These are phyloP conservation scores for Nothobranchius kuhntae DNA, from an alignment of 2,113 vertebrate species.

Conservation along the genomic window DNA sequence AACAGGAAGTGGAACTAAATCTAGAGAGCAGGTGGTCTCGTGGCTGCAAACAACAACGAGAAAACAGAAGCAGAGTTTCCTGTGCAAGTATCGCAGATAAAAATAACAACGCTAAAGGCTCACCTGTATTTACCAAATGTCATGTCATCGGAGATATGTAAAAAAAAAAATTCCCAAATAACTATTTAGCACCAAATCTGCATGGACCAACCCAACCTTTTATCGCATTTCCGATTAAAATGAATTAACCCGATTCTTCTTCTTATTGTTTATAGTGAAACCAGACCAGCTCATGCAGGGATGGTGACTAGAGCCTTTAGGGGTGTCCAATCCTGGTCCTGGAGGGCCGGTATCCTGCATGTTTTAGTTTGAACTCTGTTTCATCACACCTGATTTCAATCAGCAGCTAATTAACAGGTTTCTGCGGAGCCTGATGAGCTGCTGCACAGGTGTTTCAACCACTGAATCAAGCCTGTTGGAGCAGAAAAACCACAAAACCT, in stretches of 20 bases:
- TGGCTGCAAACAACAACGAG: background rate
- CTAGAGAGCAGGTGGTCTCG: background rate
- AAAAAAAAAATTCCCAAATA: background rate
- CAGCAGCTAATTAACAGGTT: too few relatives aligned
- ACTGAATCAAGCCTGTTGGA: too few relatives aligned
- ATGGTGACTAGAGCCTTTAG: constrained; percentile 12
- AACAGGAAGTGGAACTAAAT: constrained; percentile 22
- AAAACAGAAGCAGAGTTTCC: constrained; percentile 17
- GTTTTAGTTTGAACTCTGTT: too few relatives aligned
- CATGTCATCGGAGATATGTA: background rate
- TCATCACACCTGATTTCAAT: too few relatives aligned
- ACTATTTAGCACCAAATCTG: background rate
- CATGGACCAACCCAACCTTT: background rate
- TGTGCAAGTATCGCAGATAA: background rate
- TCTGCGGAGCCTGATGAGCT: too few relatives aligned
- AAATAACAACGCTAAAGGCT: too few relatives aligned
- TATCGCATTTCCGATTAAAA: background rate
- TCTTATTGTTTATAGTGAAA: constrained; percentile 21
- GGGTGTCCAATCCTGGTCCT: too few relatives aligned
- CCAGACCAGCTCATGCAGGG: constrained; percentile 15
- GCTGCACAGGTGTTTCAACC: too few relatives aligned
- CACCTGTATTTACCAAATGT: background rate
- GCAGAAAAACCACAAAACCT: too few relatives aligned
- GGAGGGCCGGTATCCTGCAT: too few relatives aligned
- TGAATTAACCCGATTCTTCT: background rate